phyloP scores from a whole-genome alignment of 2,888 invertebrate species.

The Hirudinaria manillensis region DNA sequence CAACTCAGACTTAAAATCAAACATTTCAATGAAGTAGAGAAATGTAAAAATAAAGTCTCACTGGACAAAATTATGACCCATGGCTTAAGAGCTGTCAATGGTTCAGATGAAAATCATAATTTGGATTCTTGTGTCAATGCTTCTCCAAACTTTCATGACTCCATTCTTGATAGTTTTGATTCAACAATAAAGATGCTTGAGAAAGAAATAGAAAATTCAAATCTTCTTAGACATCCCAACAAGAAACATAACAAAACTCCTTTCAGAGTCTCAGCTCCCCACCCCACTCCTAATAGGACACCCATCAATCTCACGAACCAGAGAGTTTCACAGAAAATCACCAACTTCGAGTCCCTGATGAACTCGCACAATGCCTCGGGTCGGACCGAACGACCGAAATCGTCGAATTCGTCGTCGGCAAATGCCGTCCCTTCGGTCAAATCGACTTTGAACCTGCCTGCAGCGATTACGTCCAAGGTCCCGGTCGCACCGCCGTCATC shows the following conservation, averaged over 20 bases:
- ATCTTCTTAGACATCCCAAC: not conserved
- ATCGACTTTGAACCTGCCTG: not conserved
- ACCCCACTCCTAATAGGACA: not conserved
- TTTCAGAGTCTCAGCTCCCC: too few species aligned
- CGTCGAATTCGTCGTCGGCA: too few species aligned
- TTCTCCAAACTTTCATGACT: not conserved
- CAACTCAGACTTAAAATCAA: not conserved
- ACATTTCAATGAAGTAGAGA: not conserved
- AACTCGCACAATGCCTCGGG: too few species aligned
- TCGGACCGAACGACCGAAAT: too few species aligned
- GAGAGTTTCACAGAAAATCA: too few species aligned
- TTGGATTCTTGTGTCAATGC: not conserved
- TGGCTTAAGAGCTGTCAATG: not conserved
- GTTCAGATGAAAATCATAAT: not conserved
- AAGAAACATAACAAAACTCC: too few species aligned
- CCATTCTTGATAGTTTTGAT: not conserved
- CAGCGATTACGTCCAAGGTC: not conserved
- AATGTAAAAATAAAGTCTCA: not conserved
- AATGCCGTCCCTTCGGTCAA: too few species aligned
- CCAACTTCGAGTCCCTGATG: too few species aligned
- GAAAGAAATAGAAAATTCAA: slow-evolving; percentile 1
- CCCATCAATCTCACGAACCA: not conserved
- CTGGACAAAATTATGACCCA: not conserved
- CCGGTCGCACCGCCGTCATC: not conserved
- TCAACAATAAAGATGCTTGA: slow-evolving; percentile 5